Base-by-base conservation (phyloP, 2,888 invertebrate genomes). In the Clitarchus hookeri region DNA sequence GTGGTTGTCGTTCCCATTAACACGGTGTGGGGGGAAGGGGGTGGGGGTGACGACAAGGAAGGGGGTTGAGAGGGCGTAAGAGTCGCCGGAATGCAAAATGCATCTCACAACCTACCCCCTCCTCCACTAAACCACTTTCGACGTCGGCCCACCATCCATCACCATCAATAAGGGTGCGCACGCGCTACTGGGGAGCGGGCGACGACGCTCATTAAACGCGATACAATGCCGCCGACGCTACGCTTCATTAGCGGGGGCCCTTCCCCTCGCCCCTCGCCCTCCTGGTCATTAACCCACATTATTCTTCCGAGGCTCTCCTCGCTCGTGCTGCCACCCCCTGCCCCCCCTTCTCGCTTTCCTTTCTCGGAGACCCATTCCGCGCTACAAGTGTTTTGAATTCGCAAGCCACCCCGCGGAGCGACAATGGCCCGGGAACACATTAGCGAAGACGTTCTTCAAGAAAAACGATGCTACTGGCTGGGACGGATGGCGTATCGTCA, bases 171-270 rank as follows among this genome's bases (percentile, higher is more conserved):
- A 65, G 65, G 65, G 48, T 16, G 48, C 65, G 23, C 65, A n/a
- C 65, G n/a, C 23, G 65, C 16, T 11, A 8, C 0, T 6, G 48
- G 48, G 48, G 48, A 48, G 19, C 4, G 53, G 53, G 16, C 65
- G n/a, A 65, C n/a, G 65, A 65, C 65, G 65, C 65, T 65, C 65
- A 65, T 65, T 65, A 65, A 65, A 65, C 65, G n/a, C 65, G 65
- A 65, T 65, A 65, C 65, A 65, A 65, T 65, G 65, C 65, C 65
- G 23, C 65, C 65, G 65, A n/a, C 65, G 65, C n/a, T 65, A 65
- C 65, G 65, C 65, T 65, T 65, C 65, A 65, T 65, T 65, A 65
- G 65, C 65, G 65, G 8, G 0, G 19, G 0, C 65, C n/a, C n/a
- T n/a, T 11, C 19, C 65, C 65, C n/a, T 65, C 65, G 13, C 53